Percentiles rank a stretch among this genome's conserved stretches.
phyloP scores from a whole-genome alignment of 2,888 invertebrate genomes.

The Drosophila robusta region DNA sequence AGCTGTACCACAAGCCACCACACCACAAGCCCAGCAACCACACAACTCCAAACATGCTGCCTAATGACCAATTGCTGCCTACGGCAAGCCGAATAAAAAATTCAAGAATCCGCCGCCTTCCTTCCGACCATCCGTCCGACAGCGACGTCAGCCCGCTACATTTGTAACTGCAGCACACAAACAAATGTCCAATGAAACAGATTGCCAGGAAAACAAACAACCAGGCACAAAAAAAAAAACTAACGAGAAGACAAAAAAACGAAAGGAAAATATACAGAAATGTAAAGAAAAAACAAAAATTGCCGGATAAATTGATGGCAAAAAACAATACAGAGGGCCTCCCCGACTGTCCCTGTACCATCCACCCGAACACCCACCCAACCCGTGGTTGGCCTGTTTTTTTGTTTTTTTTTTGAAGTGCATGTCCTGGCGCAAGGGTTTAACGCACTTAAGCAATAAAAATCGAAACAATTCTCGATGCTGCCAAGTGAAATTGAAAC shows the following conservation, averaged over 20 bases:
- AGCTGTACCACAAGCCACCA: constrained; percentile 21
- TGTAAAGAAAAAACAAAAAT: constrained; percentile 44
- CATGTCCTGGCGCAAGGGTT: constrained; percentile 70
- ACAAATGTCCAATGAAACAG: constrained; percentile 78
- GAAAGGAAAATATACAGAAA: constrained; percentile 29
- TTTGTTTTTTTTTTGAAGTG: constrained; percentile 35
- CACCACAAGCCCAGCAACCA: constrained; percentile 19
- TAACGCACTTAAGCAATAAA: constrained; percentile 81
- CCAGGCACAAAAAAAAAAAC: constrained; percentile 30
- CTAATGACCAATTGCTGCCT: constrained; percentile 75
- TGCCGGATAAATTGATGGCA: constrained; percentile 72
- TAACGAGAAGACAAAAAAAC: constrained; percentile 8
- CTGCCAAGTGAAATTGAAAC: constrained; percentile 77
- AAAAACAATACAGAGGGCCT: constrained; percentile 52
- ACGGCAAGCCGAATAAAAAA: constrained; percentile 46
- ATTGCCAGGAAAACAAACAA: constrained; percentile 69
- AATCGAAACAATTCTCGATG: constrained; percentile 79
- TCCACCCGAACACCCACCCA: neutral
- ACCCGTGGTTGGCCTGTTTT: neutral
- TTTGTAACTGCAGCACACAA: constrained; percentile 66
- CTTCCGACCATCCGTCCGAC: neutral
- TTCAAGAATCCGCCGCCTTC: constrained; percentile 13
- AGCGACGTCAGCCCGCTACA: constrained; percentile 47
- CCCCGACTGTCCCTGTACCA: neutral
- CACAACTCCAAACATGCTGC: constrained; percentile 52